Evolutionary conservation across 1,140 invertebrate genomes (phyloP), one percentile per base, ranked within the genome.

Genomic region (Cryptotermes secundus): DNA sequence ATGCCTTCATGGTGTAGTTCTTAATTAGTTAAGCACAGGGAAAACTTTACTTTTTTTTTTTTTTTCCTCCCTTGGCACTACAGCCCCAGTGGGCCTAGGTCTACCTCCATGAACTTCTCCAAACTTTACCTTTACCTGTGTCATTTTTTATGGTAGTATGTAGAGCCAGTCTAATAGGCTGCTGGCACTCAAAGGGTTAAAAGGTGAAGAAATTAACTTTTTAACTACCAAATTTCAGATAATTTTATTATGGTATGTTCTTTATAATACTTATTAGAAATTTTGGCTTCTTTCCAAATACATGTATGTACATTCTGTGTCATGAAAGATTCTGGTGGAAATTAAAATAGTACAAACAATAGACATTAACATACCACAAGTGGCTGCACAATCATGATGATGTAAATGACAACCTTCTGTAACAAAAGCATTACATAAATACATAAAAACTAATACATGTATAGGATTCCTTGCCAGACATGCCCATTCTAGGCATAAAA

Each of bases 251-350:
- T 4, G 59, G n/a, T 31, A 72, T n/a, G 26, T 72, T 31, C 59
- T 72, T 10, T 26, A n/a, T 72, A 72, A n/a, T 72, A n/a, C 31
- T 14, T 26, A 72, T 72, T 26, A 72, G 26, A 72, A 31, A 72
- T 72, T 72, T 59, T 31, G n/a, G 31, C 59, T 72, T 26, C 53
- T 16, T 59, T 72, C 59, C 59, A 72, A 72, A 31, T 31, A 72
- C 59, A 72, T 72, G 59, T 72, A 72, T 72, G n/a, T 72, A 72
- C 59, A 72, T 72, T 72, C 59, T 72, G 59, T 72, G 26, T 72
- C 26, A 72, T 31, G 26, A n/a, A 72, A 72, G 26, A n/a, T 72
- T 72, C 59, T 7, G 53, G 31, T 72, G 59, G 59, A 31, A 72
- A 72, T 72, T n/a, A 16, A 72, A 72, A 72, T 72, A 31, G 31